Conservation (phyloP, 2,113 vertebrate genomes). For the Vidua chalybeata region DNA sequence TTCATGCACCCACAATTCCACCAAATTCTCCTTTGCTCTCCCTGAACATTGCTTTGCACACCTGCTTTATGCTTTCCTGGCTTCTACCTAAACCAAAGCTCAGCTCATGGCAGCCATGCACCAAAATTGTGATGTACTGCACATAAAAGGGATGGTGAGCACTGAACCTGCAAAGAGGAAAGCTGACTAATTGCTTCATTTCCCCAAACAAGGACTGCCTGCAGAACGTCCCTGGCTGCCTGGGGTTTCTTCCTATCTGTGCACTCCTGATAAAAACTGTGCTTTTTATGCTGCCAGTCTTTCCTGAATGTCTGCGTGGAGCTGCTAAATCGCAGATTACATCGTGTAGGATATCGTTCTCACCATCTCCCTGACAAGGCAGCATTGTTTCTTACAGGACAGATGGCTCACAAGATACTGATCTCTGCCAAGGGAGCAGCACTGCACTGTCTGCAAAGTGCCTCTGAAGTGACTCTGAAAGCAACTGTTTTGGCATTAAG, state of each 20-base stretch:
- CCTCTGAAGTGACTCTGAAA: conserved; percentile 4
- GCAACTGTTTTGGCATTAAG: neutral
- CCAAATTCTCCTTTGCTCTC: neutral
- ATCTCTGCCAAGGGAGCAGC: conserved; percentile 32
- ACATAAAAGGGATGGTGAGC: neutral
- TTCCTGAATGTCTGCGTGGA: neutral
- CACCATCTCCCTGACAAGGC: neutral
- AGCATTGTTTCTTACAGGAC: conserved; percentile 51
- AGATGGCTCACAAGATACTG: conserved; percentile 5
- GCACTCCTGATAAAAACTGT: neutral
- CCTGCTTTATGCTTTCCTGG: neutral
- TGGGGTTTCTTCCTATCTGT: neutral
- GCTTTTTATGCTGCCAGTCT: neutral
- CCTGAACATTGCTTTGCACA: neutral
- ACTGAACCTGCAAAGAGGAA: neutral
- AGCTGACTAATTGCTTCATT: neutral
- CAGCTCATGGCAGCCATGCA: neutral
- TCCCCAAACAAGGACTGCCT: neutral
- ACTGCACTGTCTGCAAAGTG: neutral
- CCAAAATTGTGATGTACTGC: neutral
- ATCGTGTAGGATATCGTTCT: neutral
- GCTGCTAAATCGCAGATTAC: neutral
- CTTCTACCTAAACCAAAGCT: neutral
- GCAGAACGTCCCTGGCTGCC: neutral
- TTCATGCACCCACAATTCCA: neutral